phyloP scores from a whole-genome alignment of 2,888 invertebrate species.

The Epsilonema sp. region DNA sequence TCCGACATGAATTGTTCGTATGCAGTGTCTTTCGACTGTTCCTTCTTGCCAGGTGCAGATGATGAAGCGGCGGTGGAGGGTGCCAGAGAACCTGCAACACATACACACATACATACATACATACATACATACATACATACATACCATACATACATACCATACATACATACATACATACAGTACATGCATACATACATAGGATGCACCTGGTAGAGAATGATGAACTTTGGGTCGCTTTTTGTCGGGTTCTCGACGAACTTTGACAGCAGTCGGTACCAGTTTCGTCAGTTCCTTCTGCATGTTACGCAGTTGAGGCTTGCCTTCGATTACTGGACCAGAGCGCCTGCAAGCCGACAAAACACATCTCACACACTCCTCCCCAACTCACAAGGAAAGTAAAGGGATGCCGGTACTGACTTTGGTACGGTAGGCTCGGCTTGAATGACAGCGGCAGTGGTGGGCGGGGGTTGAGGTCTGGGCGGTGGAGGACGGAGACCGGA shows the following conservation, averaged over 20 bases:
- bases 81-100: too few relatives aligned
- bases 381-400: not conserved
- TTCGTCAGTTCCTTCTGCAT: slow-evolving; percentile 57
- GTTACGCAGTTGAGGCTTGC: slow-evolving; percentile 71
- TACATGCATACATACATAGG: not conserved
- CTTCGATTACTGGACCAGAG: slow-evolving; percentile 37
- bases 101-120: too few relatives aligned
- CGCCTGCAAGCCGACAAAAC: not conserved
- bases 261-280: slow-evolving; percentile 74
- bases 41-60: too few relatives aligned
- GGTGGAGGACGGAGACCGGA: too few relatives aligned
- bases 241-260: slow-evolving; percentile 68
- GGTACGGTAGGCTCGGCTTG: slow-evolving; percentile 11
- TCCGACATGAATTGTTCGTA: too few relatives aligned
- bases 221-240: too few relatives aligned
- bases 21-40: too few relatives aligned
- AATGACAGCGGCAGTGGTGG: slow-evolving; percentile 10
- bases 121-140: too few relatives aligned
- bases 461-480: too few relatives aligned
- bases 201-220: not conserved
- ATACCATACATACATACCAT: too few relatives aligned
- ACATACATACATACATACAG: not conserved
- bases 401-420: not conserved
- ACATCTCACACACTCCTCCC: too few relatives aligned
- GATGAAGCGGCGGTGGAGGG: too few relatives aligned